These are phyloP conservation scores for Drosophila phalerata DNA, from an alignment of 2,888 invertebrate species.

Conservation along the genomic window DNA sequence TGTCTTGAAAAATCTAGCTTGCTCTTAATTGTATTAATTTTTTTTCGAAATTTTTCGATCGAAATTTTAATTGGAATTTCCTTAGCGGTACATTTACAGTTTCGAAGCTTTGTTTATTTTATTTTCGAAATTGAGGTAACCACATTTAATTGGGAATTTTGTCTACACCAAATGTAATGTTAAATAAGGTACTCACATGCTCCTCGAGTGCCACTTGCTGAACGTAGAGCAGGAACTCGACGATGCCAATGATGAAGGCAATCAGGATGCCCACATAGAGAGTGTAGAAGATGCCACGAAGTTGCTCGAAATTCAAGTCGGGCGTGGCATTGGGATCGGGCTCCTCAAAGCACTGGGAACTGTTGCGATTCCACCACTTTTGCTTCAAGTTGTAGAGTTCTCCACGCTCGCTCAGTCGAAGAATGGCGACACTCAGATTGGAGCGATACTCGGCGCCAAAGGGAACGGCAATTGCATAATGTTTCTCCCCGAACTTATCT, in stretches of 20 bases:
- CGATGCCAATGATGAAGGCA: conserved; percentile 91
- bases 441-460: conserved; percentile 91
- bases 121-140: too few species aligned
- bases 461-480: conserved; percentile 97
- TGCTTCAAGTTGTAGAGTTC: conserved; percentile 92
- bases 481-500: conserved; percentile 93
- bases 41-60: too few species aligned
- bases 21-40: too few species aligned
- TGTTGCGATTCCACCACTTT: conserved; percentile 94
- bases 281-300: conserved; percentile 96
- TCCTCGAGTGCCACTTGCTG: conserved; percentile 91
- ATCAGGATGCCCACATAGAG: conserved; percentile 90
- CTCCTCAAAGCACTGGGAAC: conserved; percentile 82
- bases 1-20: too few species aligned
- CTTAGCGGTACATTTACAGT: too few species aligned
- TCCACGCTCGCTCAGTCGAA: conserved; percentile 96
- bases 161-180: too few species aligned
- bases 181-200: conserved; percentile 86
- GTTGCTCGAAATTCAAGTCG: conserved; percentile 87
- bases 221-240: conserved; percentile 94
- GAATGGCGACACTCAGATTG: conserved; percentile 93
- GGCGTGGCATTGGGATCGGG: conserved; percentile 60
- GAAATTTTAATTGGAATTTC: too few species aligned
- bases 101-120: too few species aligned
- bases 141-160: too few species aligned